These are phyloP conservation scores for Poicephalus meyeri DNA, from an alignment of 2,113 vertebrate species.

Conservation along the genomic window DNA sequence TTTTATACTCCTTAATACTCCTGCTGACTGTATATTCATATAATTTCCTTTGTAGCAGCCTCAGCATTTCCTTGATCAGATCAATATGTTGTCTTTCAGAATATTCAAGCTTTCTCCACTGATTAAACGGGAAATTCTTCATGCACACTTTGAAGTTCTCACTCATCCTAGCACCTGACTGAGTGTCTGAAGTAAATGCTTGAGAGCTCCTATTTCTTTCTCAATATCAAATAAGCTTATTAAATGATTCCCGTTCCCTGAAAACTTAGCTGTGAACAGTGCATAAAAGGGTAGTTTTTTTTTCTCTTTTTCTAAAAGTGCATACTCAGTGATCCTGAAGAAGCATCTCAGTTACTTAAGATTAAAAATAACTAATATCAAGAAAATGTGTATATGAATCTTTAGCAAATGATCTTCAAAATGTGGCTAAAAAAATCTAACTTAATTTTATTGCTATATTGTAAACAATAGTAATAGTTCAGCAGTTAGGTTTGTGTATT, in stretches of 20 bases:
- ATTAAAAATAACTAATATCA: background rate
- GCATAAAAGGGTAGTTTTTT: background rate
- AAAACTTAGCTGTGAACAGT: background rate
- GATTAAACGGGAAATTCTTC: background rate
- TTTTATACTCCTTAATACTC: background rate
- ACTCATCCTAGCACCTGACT: background rate
- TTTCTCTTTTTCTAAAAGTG: background rate
- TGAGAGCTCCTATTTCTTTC: background rate
- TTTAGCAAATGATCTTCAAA: background rate
- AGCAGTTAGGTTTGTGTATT: background rate
- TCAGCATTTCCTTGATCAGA: constrained; percentile 6
- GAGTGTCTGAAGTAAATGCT: background rate
- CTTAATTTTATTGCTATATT: background rate
- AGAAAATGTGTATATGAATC: background rate
- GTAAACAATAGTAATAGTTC: background rate
- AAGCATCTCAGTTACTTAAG: background rate
- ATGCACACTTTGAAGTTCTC: background rate
- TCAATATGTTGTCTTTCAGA: constrained; percentile 8
- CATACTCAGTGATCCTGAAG: background rate
- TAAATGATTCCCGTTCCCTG: background rate
- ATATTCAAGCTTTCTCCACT: background rate
- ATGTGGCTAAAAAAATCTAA: background rate
- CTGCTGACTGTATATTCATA: background rate
- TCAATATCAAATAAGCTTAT: background rate
- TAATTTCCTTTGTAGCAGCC: background rate